Base-by-base conservation (phyloP, 2,888 invertebrate species). In the Chironomus tentans region DNA sequence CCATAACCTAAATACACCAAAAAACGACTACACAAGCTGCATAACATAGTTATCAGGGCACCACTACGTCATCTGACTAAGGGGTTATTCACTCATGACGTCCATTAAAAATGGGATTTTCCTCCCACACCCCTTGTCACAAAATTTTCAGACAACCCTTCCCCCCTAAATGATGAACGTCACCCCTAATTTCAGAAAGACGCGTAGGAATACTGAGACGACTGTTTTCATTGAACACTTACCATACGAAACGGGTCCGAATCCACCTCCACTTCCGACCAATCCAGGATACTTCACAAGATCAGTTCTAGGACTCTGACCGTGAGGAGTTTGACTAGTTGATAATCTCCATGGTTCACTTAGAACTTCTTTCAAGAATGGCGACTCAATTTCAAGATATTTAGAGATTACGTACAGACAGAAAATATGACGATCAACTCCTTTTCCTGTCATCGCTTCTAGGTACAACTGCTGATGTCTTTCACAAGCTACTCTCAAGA, bases 281-380 rank as follows among this genome's bases (percentile, higher is more conserved):
- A 95, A 95, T 77, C 46, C 18, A 0, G 95, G 95, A 81, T 92
- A 86, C 81, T 92, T 92, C 79, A 88, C 90, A 79, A 93, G 83
- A 83, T 96, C 92, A 81, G 95, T 82, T 82, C 90, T 88, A 77
- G 88, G 88, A 0, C 94, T 95, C 86, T 97, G 97, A 71, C 70
- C 94, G 80, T 96, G 94, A 0, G 97, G 97, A 0, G 97, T 97
- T 86, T 97, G 94, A 28, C 93, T 93, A 61, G 97, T 97, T n/a
- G 96, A 96, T 7, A 97, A 86, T 79, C 94, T 87, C 95, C 97
- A 97, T 0, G 96, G 96, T 81, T 97, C 96, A 81, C 95, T 95
- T 80, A 97, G 88, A 21, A 97, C 95, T 83, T 95, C 92, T 84
- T 93, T 90, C 56, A 96, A 87, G 86, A 96, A 96, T 2, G 94